These are phyloP conservation scores for Elmis aenea DNA, from an alignment of 2,888 invertebrate genomes.

Conservation along the genomic window DNA sequence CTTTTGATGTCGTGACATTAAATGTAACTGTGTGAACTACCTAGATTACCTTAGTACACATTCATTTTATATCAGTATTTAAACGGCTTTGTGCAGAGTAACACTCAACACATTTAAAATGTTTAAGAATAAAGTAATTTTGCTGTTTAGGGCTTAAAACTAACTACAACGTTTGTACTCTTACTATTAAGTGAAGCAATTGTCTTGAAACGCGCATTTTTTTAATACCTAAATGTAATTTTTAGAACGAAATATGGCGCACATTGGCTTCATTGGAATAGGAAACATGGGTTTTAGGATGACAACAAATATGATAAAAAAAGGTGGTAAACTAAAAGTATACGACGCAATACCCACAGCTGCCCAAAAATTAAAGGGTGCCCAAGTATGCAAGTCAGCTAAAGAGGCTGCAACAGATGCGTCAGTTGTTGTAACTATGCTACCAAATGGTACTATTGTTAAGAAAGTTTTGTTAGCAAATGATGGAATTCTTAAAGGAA, in stretches of 20 bases:
- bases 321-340: conserved; percentile 76
- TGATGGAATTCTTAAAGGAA: conserved; percentile 49
- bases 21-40: too few species aligned
- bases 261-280: conserved; percentile 84
- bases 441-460: conserved; percentile 90
- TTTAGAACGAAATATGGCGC: conserved; percentile 31
- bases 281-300: conserved; percentile 98
- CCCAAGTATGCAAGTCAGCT: conserved; percentile 63
- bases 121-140: background rate
- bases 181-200: background rate
- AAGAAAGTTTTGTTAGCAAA: conserved; percentile 65
- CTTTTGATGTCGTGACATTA: too few species aligned
- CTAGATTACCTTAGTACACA: too few species aligned
- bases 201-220: background rate
- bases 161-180: background rate
- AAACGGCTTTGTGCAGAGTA: too few species aligned
- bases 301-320: conserved; percentile 74
- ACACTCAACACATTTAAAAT: background rate
- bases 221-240: too few species aligned
- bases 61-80: background rate
- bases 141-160: background rate
- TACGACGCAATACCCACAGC: conserved; percentile 74
- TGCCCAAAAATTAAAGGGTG: conserved; percentile 64
- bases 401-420: conserved; percentile 74
- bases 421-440: conserved; percentile 84